phyloP scores from a whole-genome alignment of 2,113 vertebrate species.

The Dendropsophus ebraccatus region DNA sequence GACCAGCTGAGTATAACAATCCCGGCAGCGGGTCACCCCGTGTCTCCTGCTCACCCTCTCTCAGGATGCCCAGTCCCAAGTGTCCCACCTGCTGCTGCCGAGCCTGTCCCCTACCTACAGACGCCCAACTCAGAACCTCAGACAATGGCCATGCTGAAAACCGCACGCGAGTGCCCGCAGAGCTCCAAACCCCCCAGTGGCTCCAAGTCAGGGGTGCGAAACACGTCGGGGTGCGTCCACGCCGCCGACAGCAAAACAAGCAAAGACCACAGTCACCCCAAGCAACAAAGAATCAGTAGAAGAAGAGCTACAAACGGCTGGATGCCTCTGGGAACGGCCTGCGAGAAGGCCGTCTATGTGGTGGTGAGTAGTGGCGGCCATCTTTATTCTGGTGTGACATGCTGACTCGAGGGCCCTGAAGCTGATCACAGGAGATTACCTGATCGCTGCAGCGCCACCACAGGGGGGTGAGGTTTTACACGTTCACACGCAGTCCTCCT shows the following conservation, averaged over 20 bases:
- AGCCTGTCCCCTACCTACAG: slow-evolving; percentile 89
- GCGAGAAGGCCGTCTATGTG: slow-evolving; percentile 93
- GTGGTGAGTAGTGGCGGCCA: slow-evolving; percentile 78
- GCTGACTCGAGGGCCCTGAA: too few relatives aligned
- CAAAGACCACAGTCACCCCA: slow-evolving; percentile 75
- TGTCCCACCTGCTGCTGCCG: slow-evolving; percentile 90
- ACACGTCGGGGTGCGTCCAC: slow-evolving; percentile 78
- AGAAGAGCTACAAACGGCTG: slow-evolving; percentile 93
- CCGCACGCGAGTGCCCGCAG: slow-evolving; percentile 88
- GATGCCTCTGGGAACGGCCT: slow-evolving; percentile 87
- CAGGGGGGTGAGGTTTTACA: too few relatives aligned
- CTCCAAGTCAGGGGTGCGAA: slow-evolving; percentile 85
- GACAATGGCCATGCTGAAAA: slow-evolving; percentile 77
- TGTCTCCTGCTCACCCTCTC: slow-evolving; percentile 85
- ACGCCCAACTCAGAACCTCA: slow-evolving; percentile 90
- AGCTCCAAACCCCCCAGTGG: slow-evolving; percentile 92
- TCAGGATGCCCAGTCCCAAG: slow-evolving; percentile 94
- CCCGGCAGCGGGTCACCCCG: slow-evolving; percentile 80
- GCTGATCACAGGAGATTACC: too few relatives aligned
- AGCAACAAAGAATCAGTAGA: slow-evolving; percentile 84
- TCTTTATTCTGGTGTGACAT: too few relatives aligned
- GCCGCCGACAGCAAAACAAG: slow-evolving; percentile 80
- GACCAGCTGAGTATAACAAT: slow-evolving; percentile 89
- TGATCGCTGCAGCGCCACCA: too few relatives aligned
- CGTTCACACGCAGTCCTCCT: too few relatives aligned